These are phyloP conservation scores for Zaprionus lineosus DNA, from an alignment of 2,888 invertebrate genomes.

Conservation along the genomic window DNA sequence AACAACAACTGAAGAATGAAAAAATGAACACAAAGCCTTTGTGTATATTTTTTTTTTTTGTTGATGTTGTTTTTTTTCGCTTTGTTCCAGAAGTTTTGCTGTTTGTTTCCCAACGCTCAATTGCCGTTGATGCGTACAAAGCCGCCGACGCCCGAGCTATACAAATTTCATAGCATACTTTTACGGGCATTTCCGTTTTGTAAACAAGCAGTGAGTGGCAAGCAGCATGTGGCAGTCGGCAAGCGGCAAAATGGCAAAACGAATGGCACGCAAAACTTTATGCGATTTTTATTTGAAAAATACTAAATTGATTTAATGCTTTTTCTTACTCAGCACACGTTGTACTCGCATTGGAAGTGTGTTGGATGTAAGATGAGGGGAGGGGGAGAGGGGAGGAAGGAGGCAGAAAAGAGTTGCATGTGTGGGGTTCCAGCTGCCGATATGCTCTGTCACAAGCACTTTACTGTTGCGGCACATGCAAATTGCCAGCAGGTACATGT, in stretches of 20 bases:
- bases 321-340: conserved; percentile 19
- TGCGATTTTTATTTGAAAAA: conserved; percentile 66
- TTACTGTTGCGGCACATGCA: conserved; percentile 30
- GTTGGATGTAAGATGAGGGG: too few relatives aligned
- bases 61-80: conserved; percentile 5
- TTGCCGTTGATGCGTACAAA: conserved; percentile 63
- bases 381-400: too few relatives aligned
- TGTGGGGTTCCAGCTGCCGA: too few relatives aligned
- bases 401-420: too few relatives aligned
- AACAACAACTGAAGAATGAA: conserved; percentile 15
- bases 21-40: conserved; percentile 32
- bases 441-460: conserved; percentile 16
- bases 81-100: conserved; percentile 25
- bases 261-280: conserved; percentile 50
- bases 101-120: conserved; percentile 45
- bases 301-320: conserved; percentile 61
- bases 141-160: conserved; percentile 38
- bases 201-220: conserved; percentile 53
- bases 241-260: conserved; percentile 20
- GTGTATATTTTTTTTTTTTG: conserved; percentile 26
- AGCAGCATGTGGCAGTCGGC: not conserved
- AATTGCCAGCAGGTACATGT: conserved; percentile 28
- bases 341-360: not conserved
- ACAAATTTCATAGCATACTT: conserved; percentile 72
- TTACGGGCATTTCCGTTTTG: conserved; percentile 63